These are phyloP conservation scores for Stichodactyla helianthus DNA, from an alignment of 64 coral and sea anemone genomes.

Conservation along the genomic window DNA sequence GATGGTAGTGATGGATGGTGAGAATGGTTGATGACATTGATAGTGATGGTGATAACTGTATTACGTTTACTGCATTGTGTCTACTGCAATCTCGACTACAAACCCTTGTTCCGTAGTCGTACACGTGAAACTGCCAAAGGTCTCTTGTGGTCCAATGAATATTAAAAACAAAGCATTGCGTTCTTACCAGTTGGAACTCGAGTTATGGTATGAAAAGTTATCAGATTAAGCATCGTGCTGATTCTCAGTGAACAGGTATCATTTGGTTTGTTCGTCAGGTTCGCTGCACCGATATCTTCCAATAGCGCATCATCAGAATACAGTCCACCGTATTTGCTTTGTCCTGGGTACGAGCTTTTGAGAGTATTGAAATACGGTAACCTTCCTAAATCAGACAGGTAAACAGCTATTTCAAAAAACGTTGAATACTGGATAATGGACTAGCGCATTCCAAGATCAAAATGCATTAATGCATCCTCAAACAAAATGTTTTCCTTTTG, in stretches of 20 bases:
- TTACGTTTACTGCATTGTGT: too few relatives aligned
- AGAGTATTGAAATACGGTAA: constrained; percentile 45
- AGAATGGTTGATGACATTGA: not conserved
- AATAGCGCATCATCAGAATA: constrained; percentile 32
- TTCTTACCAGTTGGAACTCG: not conserved
- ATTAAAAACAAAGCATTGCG: too few relatives aligned
- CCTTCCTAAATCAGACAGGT: constrained; percentile 21
- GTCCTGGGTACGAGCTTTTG: constrained; percentile 49
- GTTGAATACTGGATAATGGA: too few relatives aligned
- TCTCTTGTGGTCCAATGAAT: too few relatives aligned
- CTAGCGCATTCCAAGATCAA: too few relatives aligned
- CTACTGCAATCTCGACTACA: too few relatives aligned
- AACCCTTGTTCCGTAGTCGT: too few relatives aligned
- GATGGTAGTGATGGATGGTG: too few relatives aligned
- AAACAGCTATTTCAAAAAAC: not conserved
- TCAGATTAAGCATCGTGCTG: constrained; percentile 67
- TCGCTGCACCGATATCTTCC: not conserved
- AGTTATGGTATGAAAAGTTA: constrained; percentile 21
- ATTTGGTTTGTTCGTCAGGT: constrained; percentile 3
- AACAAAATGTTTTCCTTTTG: too few relatives aligned
- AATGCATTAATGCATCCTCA: too few relatives aligned
- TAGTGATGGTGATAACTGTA: not conserved
- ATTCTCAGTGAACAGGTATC: constrained; percentile 71
- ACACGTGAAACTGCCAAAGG: too few relatives aligned
- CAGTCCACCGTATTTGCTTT: constrained; percentile 43